phyloP scores from a whole-genome alignment of 2,888 invertebrate species.

The Epinotia ramella region DNA sequence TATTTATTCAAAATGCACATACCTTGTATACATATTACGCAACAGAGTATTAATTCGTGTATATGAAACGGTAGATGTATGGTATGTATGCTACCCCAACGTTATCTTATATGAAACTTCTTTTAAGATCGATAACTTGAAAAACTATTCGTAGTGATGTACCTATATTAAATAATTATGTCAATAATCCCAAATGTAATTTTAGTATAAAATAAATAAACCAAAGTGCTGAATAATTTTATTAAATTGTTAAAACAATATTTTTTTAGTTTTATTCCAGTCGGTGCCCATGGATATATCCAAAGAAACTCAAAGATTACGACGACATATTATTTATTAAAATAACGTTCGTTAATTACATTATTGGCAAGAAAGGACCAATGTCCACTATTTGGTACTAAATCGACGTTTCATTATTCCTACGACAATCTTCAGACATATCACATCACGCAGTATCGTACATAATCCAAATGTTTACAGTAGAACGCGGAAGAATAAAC shows the following conservation, averaged over 20 bases:
- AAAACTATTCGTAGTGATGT: slow-evolving; percentile 12
- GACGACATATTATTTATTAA: slow-evolving; percentile 74
- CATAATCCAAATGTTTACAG: not conserved
- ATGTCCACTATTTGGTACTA: slow-evolving; percentile 51
- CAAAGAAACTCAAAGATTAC: slow-evolving; percentile 48
- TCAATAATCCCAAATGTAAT: slow-evolving; percentile 31
- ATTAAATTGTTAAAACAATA: slow-evolving; percentile 57
- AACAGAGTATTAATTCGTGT: slow-evolving; percentile 6
- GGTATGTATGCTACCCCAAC: slow-evolving; percentile 23
- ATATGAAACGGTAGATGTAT: slow-evolving; percentile 11
- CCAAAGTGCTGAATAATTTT: slow-evolving; percentile 78
- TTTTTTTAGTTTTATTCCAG: not conserved
- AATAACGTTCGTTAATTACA: slow-evolving; percentile 67
- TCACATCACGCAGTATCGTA: slow-evolving; percentile 33
- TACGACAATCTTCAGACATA: slow-evolving; percentile 35
- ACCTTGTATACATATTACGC: slow-evolving; percentile 1
- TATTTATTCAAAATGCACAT: slow-evolving; percentile 41
- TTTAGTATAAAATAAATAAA: slow-evolving; percentile 65
- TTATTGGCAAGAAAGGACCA: slow-evolving; percentile 68
- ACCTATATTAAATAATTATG: slow-evolving; percentile 12
- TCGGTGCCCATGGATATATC: not conserved
- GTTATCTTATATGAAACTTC: slow-evolving; percentile 9
- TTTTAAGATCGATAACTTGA: not conserved
- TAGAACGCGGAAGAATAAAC: slow-evolving; percentile 9
- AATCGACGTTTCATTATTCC: slow-evolving; percentile 28